Evolutionary conservation across 1,140 invertebrate species (phyloP), one percentile per base, ranked within the genome.

Genomic region (Drepana arcuata): DNA sequence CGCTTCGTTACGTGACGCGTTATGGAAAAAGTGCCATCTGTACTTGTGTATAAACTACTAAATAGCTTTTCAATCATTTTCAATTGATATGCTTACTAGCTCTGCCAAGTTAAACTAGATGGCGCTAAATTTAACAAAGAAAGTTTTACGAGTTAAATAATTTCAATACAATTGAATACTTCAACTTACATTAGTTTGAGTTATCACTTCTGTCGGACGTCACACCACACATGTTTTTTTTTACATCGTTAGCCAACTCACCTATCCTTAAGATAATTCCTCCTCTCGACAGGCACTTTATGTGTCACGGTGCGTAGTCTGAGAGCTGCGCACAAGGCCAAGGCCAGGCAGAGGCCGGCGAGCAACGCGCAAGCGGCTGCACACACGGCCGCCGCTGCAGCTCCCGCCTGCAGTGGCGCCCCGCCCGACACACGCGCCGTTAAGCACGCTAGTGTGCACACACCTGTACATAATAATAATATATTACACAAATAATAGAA

Each of bases 391-490:
- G 71, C 63, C 16, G 80, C 74, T 0, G 68, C 77, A 0, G 80
- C 60, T 3, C 74, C 71, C 23, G 74, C 28, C 33, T 71, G 68
- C 10, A 84, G 45, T 1, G 80, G 77, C 13, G 74, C 69, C 1
- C 75, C 80, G 34, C 70, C 77, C 80, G 78, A 82, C 11, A 79
- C 40, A 13, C 80, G 52, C 37, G 74, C 70, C 18, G 68, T 67
- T 36, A 84, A 50, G 48, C 78, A 79, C 3, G 67, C 61, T 10
- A 84, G 48, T 0, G 69, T 75, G 37, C 78, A 72, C 9, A 84
- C 71, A 4, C 79, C 82, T 84, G 48, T 3, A 50, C 43, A 16
- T 4, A 44, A 31, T 4, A 5, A 25, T 16, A 9, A n/a, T 15
- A 26, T 11, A 7, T 11, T 16, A 7, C 21, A 11, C 10, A 13